Evolutionary conservation across 2,888 invertebrate species (phyloP), one percentile per base, ranked within the genome.

Genomic region (Eremobia ochroleuca): DNA sequence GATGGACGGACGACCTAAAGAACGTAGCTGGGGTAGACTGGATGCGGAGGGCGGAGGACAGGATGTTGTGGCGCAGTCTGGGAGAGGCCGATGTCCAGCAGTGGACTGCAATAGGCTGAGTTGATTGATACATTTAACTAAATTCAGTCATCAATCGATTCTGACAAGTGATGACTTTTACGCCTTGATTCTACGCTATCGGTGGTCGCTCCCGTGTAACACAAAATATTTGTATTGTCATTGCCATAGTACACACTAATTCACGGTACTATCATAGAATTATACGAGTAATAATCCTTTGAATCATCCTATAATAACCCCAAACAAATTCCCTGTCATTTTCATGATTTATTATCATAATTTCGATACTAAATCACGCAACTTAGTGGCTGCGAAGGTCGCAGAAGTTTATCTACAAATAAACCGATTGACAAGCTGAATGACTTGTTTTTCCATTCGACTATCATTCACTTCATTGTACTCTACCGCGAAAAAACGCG

Each of bases 361-460:
- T 82, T 81, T 61, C 2, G 62, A 34, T 70, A 81, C 76, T 87
- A 85, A 87, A 87, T 88, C 88, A 80, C 62, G 5, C 34, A 85
- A 87, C 79, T 83, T 82, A 76, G 69, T 87, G 83, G 86, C 83
- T 79, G 85, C 80, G 84, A 89, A 88, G 86, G 84, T 85, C 82
- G 83, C 81, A 81, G 79, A 89, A 92, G 87, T 93, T 92, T 82
- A 52, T 84, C 88, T 83, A 91, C 91, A 92, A 91, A 93, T 92
- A 92, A 91, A 91, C 87, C 90, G 89, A 92, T 93, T 93, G 93
- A 93, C 92, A 94, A 89, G 91, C 85, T 86, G 87, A 88, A 92
- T 91, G 93, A 94, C 93, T 94, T 94, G 94, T 94, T 95, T 94
- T 93, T 93, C 93, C 88, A 82, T 83, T 88, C 86, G 88, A 85